Conservation (phyloP, 2,888 invertebrate species). For the Zaprionus bogoriensis region DNA sequence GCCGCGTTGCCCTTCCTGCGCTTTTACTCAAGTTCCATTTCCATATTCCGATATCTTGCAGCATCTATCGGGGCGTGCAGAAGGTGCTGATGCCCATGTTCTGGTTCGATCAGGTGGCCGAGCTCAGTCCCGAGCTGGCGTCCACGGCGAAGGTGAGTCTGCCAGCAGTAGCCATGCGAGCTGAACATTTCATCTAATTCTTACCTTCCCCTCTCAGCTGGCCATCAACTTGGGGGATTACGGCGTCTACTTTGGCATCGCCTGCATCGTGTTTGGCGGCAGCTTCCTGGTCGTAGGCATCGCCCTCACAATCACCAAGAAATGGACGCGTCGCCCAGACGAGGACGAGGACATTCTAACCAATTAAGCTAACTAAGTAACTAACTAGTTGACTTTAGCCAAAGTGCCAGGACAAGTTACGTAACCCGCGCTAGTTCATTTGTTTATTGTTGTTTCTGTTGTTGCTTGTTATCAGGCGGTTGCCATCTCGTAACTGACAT, state of each 20-base stretch:
- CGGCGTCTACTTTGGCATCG: slow-evolving; percentile 78
- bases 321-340: slow-evolving; percentile 66
- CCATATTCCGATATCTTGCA: slow-evolving; percentile 75
- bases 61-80: slow-evolving; percentile 84
- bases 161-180: not conserved
- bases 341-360: slow-evolving; percentile 79
- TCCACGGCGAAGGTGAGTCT: slow-evolving; percentile 73
- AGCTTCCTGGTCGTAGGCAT: slow-evolving; percentile 76
- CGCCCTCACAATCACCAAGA: slow-evolving; percentile 76
- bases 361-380: slow-evolving; percentile 32
- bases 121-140: slow-evolving; percentile 85
- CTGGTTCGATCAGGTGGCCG: slow-evolving; percentile 89
- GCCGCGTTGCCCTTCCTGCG: slow-evolving; percentile 40
- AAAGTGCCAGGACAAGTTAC: slow-evolving; percentile 66
- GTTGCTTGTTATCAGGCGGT: slow-evolving; percentile 22
- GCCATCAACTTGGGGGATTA: slow-evolving; percentile 74
- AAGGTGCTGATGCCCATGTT: slow-evolving; percentile 88
- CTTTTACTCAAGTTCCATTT: not conserved
- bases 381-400: slow-evolving; percentile 29
- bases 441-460: slow-evolving; percentile 40
- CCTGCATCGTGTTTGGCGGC: slow-evolving; percentile 69
- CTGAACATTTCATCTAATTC: not conserved
- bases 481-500: too few relatives aligned
- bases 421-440: slow-evolving; percentile 55
- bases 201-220: slow-evolving; percentile 55